Base-by-base conservation (phyloP, 2,888 invertebrate species). In the Eristalinus aeneus region DNA sequence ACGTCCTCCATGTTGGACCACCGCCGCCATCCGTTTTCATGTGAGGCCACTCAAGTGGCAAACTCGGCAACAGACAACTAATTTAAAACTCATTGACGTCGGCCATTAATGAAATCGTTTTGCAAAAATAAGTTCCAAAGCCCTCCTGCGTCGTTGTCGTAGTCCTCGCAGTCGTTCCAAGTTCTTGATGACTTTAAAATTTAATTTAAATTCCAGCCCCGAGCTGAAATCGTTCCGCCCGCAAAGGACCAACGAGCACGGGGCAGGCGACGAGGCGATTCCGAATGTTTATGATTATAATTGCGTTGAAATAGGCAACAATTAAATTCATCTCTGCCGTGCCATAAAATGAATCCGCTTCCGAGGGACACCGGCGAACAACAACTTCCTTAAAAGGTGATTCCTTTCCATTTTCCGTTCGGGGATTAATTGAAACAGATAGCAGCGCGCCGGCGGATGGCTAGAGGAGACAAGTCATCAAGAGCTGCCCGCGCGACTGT, bases 381-480 rank as follows among this genome's bases (percentile, higher is more conserved):
- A 68, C 67, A 68, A 68, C 68, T 76, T 76, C 60, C 68, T 68
- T 76, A 54, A 72, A 72, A 63, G 68, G 76, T 76, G 36, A 69
- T 69, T 76, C 68, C 69, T 53, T 69, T 76, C 54, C 63, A 61
- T 69, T 76, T 39, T 54, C 1, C 54, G 61, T 63, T 69, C 36
- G 34, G 54, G 76, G 61, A 76, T 76, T 76, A 69, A 76, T 76
- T 76, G 76, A 76, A 76, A 76, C 69, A 46, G 68, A 76, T 76
- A 76, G 69, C 69, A 54, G 16, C 46, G 27, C 27, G 27, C 27
- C 27, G 27, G 27, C 27, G 27, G 27, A 27, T 27, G 27, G 27
- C 27, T 27, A 27, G 27, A 27, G 27, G 27, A 27, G 27, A 27
- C 27, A 27, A 27, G 27, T 27, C 27, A 5, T 2, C 27, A 27